Evolutionary conservation across 30 jellyfish, hydroid and myxozoan species (phyloP).

Genomic region (Chrysaora quinquecirrha): DNA sequence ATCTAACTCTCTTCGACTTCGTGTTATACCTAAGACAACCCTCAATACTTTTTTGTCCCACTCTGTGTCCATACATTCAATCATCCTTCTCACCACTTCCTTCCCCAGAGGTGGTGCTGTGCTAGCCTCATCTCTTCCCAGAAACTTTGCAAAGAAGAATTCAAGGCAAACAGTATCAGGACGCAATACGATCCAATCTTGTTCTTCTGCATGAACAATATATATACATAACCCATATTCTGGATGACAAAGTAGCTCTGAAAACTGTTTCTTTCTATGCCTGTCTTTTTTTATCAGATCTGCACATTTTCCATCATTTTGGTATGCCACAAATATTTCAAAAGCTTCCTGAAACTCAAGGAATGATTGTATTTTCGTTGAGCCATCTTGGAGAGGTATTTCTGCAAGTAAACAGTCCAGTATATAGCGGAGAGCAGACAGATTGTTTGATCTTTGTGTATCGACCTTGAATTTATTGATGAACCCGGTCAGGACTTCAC

Average conservation of each 20-base stretch:
- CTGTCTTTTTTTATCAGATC: constrained; percentile 39
- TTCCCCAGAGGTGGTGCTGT: too few species aligned
- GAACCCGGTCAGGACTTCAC: constrained; percentile 3
- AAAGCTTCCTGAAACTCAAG: constrained; percentile 37
- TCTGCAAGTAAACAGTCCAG: constrained; percentile 44
- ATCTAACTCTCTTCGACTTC: too few species aligned
- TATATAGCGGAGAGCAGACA: constrained; percentile 40
- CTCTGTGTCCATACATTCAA: too few species aligned
- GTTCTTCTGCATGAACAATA: constrained; percentile 11
- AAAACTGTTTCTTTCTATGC: constrained; percentile 36
- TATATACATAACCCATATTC: constrained; percentile 27
- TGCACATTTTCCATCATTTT: constrained; percentile 33
- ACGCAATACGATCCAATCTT: constrained; percentile 18
- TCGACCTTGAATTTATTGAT: constrained; percentile 18
- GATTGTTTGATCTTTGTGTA: constrained; percentile 18
- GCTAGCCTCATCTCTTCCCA: too few species aligned
- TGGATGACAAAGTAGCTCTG: constrained; percentile 43
- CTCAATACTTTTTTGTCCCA: too few species aligned
- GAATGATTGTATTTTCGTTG: constrained; percentile 29
- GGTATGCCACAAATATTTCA: constrained; percentile 41
- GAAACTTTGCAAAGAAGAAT: constrained; percentile 26
- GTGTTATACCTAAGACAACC: too few species aligned
- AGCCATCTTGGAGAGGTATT: constrained; percentile 24
- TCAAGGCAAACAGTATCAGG: constrained; percentile 30
- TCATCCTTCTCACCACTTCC: too few species aligned